Conservation (phyloP, 2,888 invertebrate genomes). For the Drosophila merina region DNA sequence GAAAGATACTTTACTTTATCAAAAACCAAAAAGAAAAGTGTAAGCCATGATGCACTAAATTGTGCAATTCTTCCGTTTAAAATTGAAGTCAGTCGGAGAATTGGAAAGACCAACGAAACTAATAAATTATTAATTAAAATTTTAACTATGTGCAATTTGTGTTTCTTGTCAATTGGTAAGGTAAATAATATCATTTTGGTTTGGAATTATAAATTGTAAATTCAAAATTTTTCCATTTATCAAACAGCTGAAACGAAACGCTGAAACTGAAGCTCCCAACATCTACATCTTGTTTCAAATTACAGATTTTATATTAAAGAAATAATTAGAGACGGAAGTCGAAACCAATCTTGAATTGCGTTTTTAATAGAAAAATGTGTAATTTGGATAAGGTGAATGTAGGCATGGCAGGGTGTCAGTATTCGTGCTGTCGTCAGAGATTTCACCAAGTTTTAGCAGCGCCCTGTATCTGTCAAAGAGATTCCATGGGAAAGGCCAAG, state of each 20-base stretch:
- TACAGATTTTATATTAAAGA: conserved; percentile 62
- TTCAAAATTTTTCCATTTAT: conserved; percentile 25
- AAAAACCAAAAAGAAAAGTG: conserved; percentile 1
- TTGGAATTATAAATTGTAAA: conserved; percentile 10
- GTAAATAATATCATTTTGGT: background rate
- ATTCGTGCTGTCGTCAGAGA: conserved; percentile 10
- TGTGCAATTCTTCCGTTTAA: conserved; percentile 53
- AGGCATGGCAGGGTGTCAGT: conserved; percentile 1
- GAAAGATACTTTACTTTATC: conserved; percentile 49
- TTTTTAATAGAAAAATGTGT: conserved; percentile 63
- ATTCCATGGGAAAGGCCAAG: background rate
- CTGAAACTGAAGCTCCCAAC: background rate
- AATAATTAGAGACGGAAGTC: background rate
- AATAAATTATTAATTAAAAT: conserved; percentile 23
- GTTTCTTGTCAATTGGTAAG: conserved; percentile 21
- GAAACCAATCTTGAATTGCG: background rate
- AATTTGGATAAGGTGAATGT: conserved; percentile 58
- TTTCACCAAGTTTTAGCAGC: background rate
- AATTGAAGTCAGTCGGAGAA: conserved; percentile 11
- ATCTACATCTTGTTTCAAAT: conserved; percentile 57
- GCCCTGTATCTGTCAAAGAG: background rate
- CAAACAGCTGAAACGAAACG: background rate
- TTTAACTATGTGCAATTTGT: conserved; percentile 10
- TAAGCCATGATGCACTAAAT: conserved; percentile 7
- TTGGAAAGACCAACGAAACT: background rate